Percentiles rank a stretch among this genome's conserved stretches.
Evolutionary conservation across 1,140 invertebrate genomes (phyloP).

Genomic region (Ips nitidus): DNA sequence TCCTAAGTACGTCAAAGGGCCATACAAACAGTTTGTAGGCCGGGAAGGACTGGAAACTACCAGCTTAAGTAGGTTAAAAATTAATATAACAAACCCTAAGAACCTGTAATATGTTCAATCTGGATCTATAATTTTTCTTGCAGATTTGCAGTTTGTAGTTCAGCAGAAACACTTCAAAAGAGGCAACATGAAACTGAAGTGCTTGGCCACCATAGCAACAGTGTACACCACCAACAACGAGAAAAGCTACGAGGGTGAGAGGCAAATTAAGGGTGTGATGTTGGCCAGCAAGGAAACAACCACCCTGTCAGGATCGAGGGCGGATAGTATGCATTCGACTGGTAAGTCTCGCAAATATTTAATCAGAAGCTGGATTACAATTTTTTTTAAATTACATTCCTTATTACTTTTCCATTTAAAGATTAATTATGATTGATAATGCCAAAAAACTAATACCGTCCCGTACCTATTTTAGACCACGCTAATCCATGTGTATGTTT

Average conservation of each 20-base stretch:
- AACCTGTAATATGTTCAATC: too few species aligned
- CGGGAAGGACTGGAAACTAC: slow-evolving; percentile 70
- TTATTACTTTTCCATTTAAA: too few species aligned
- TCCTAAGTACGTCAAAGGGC: slow-evolving; percentile 55
- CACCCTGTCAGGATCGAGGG: slow-evolving; percentile 54
- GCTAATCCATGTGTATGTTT: too few species aligned
- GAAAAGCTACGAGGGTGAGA: slow-evolving; percentile 74
- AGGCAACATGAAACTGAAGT: slow-evolving; percentile 84
- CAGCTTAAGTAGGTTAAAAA: slow-evolving; percentile 47
- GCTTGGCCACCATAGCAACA: slow-evolving; percentile 81
- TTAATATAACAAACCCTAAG: not conserved
- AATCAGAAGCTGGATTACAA: not conserved
- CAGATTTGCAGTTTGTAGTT: slow-evolving; percentile 68
- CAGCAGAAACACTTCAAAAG: slow-evolving; percentile 74
- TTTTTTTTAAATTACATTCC: too few species aligned
- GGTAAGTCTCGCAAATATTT: slow-evolving; percentile 45
- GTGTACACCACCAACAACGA: slow-evolving; percentile 82
- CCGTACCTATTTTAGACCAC: too few species aligned
- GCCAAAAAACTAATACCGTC: too few species aligned
- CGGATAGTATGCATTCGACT: slow-evolving; percentile 57
- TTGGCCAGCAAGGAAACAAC: slow-evolving; percentile 65
- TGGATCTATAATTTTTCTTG: not conserved
- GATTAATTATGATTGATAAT: too few species aligned
- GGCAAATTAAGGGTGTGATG: slow-evolving; percentile 62
- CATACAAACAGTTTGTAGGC: slow-evolving; percentile 50